A percentile compares a stretch with the other conserved stretches of the same genome.
phyloP scores from a whole-genome alignment of 2,113 vertebrate species.

The Micromys minutus region DNA sequence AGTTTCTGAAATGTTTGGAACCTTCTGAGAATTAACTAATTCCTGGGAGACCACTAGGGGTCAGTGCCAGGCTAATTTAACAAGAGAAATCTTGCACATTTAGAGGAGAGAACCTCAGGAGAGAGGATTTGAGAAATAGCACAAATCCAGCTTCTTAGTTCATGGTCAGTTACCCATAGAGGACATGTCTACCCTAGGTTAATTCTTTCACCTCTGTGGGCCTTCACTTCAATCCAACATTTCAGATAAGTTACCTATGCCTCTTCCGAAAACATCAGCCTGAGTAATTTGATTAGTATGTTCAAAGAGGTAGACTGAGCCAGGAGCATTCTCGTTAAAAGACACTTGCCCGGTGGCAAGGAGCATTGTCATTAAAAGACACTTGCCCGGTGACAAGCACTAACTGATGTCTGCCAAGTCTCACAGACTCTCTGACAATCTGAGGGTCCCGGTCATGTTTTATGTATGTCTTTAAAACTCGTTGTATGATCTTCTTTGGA shows the following conservation, averaged over 20 bases:
- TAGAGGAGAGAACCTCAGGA: background rate
- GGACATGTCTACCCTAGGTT: background rate
- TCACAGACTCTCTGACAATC: background rate
- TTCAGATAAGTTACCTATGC: background rate
- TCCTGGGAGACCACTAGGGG: slow-evolving; percentile 81
- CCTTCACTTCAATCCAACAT: background rate
- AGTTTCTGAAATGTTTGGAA: background rate
- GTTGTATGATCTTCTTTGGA: background rate
- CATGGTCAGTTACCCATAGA: background rate
- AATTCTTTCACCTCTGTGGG: background rate
- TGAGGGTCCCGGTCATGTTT: background rate
- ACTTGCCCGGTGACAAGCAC: background rate
- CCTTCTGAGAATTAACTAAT: slow-evolving; percentile 52
- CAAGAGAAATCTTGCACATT: slow-evolving; percentile 15
- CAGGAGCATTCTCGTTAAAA: background rate
- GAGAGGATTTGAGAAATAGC: background rate
- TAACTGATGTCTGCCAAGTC: background rate
- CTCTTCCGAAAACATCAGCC: slow-evolving; percentile 1
- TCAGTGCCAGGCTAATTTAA: slow-evolving; percentile 79
- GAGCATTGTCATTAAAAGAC: background rate
- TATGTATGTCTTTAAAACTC: background rate
- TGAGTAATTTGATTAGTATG: background rate
- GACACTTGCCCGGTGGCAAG: background rate
- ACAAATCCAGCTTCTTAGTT: slow-evolving; percentile 5
- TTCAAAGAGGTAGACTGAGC: background rate